A percentile compares a stretch with the other conserved stretches of the same genome.
phyloP scores from a whole-genome alignment of 2,888 invertebrate genomes.

The Octodonta nipae region DNA sequence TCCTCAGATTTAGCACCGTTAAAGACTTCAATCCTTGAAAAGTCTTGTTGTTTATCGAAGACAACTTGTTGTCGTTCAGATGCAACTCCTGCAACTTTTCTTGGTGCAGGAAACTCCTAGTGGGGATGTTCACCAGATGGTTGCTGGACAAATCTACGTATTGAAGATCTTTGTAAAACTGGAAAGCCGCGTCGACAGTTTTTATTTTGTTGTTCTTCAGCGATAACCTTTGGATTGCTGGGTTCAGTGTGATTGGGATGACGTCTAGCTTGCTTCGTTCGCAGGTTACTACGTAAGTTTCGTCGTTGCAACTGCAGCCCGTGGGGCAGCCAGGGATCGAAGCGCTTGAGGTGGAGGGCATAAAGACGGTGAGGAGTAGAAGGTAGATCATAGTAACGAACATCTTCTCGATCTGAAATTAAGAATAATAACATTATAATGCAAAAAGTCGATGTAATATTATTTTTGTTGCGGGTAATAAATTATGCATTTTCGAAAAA shows the following conservation, averaged over 20 bases:
- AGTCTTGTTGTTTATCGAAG: slow-evolving; percentile 63
- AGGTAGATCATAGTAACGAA: slow-evolving; percentile 9
- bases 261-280: slow-evolving; percentile 76
- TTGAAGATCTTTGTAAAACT: slow-evolving; percentile 75
- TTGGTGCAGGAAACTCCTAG: slow-evolving; percentile 66
- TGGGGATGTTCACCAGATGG: slow-evolving; percentile 68
- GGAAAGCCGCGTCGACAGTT: slow-evolving; percentile 77
- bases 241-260: slow-evolving; percentile 81
- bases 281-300: slow-evolving; percentile 74
- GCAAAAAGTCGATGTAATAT: too few relatives aligned
- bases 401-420: slow-evolving; percentile 22
- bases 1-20: slow-evolving; percentile 66
- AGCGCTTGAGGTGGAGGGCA: slow-evolving; percentile 32
- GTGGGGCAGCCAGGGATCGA: slow-evolving; percentile 64
- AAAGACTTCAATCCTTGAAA: slow-evolving; percentile 65
- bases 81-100: slow-evolving; percentile 70
- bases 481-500: too few relatives aligned
- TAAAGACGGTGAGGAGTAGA: slow-evolving; percentile 19
- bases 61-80: slow-evolving; percentile 73
- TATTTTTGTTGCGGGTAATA: too few relatives aligned
- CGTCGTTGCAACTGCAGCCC: slow-evolving; percentile 81
- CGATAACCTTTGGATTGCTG: slow-evolving; percentile 73
- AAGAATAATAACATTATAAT: too few relatives aligned
- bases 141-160: slow-evolving; percentile 76
- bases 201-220: slow-evolving; percentile 76